Base-by-base conservation (phyloP, 2,888 invertebrate species). In the Steinernema scapterisci region DNA sequence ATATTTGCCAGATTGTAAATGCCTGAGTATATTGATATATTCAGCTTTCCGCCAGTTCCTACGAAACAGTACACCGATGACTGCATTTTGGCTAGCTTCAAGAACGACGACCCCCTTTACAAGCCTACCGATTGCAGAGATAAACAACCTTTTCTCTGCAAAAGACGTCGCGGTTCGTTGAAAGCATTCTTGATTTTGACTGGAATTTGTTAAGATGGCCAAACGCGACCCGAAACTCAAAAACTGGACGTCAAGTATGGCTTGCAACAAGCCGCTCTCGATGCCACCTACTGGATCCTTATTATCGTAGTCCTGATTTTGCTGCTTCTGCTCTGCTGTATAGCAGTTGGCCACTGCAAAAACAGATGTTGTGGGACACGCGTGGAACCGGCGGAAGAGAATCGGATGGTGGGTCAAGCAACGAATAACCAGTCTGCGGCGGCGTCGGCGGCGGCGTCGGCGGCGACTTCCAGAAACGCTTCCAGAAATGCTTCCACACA, bases 251-350 rank as follows among this genome's bases (percentile, higher is more conserved):
- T 48, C 19, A 48, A 19, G 48, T 5, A 38, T 16, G 63, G 63
- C 31, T 31, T 63, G 31, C 27, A 27, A 13, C 63, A 63, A 19
- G 63, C 63, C 6, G 23, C 63, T 13, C 31, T 31, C 16, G 63
- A 63, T 13, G 16, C 27, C 16, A 63, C 63, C 63, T 63, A 63
- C 27, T 63, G 63, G 63, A n/a, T 63, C 9, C 63, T 63, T 7
- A 63, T 63, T 13, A 38, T 63, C 27, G 63, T 63, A 1, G 63
- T 63, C 25, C 13, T 63, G 16, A 63, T 63, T n/a, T 16, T 63
- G 13, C 31, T 63, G 11, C 38, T 63, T 13, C 31, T 63, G 31
- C 13, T 63, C 7, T 63, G 63, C 63, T 63, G 27, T 27, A 63
- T 63, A 13, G 38, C 63, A 2, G 19, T 63, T 16, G 63, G 63